phyloP scores from a whole-genome alignment of 2,888 invertebrate genomes.

The Melitaea athalia region DNA sequence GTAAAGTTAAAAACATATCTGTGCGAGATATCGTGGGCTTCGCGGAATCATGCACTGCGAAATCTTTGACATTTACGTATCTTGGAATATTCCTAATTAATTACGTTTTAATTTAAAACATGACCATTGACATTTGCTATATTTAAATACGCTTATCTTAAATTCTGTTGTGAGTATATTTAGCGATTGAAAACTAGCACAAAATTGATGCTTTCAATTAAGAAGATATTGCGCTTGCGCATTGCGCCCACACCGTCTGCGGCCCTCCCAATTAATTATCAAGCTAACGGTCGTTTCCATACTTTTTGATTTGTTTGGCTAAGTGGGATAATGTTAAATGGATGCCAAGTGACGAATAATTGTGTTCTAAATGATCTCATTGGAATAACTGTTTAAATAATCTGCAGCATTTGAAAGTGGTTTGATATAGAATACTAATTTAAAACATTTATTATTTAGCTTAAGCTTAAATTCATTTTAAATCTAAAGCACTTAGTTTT shows the following conservation, averaged over 20 bases:
- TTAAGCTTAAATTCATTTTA: too few species aligned
- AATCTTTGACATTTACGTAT: slow-evolving; percentile 4
- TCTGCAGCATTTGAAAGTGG: neutral
- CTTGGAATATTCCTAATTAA: neutral
- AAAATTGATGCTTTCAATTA: slow-evolving; percentile 54
- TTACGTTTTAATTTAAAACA: neutral
- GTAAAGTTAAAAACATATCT: slow-evolving; percentile 35
- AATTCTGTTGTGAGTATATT: neutral
- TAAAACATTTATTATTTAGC: neutral
- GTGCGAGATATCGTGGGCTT: slow-evolving; percentile 52
- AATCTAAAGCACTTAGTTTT: too few species aligned
- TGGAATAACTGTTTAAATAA: neutral
- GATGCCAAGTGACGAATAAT: slow-evolving; percentile 1
- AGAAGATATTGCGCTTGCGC: slow-evolving; percentile 56
- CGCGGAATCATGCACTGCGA: neutral
- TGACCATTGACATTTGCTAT: neutral
- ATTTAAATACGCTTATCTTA: neutral
- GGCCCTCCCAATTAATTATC: slow-evolving; percentile 65
- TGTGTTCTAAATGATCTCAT: slow-evolving; percentile 1
- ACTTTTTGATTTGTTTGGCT: slow-evolving; percentile 61
- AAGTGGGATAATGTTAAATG: slow-evolving; percentile 52
- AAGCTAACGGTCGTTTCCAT: slow-evolving; percentile 65
- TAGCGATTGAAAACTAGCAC: slow-evolving; percentile 7
- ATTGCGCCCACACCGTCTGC: slow-evolving; percentile 61
- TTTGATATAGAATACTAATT: neutral